These are phyloP conservation scores for Neocloeon triangulifer DNA, from an alignment of 1,140 invertebrate species.

Conservation along the genomic window DNA sequence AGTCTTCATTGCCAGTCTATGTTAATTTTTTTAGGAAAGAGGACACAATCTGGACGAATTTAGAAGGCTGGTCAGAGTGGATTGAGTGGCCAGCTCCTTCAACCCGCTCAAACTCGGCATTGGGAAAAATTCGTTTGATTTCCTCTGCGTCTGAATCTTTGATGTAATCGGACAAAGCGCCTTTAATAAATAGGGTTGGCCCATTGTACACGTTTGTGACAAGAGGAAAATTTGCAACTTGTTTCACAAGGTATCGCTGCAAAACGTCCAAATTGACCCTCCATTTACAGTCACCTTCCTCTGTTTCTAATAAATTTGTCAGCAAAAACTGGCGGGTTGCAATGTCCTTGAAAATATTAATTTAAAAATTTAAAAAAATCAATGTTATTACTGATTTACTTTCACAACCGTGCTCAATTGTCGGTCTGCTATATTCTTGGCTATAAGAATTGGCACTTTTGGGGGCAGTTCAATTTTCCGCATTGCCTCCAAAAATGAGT, in stretches of 20 bases:
- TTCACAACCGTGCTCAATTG: constrained; percentile 21
- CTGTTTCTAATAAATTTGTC: constrained; percentile 45
- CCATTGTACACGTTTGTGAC: constrained; percentile 30
- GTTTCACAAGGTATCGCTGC: constrained; percentile 31
- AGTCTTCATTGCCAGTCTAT: too few relatives aligned
- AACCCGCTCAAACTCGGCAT: constrained; percentile 46
- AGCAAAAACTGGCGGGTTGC: constrained; percentile 40
- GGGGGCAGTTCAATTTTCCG: constrained; percentile 26
- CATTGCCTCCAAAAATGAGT: constrained; percentile 40
- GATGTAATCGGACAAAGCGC: constrained; percentile 54
- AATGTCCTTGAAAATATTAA: constrained; percentile 17
- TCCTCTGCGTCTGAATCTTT: constrained; percentile 36
- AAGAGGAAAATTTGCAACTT: constrained; percentile 38
- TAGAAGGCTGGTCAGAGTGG: constrained; percentile 66
- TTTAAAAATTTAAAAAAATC: not conserved
- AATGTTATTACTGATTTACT: constrained; percentile 16
- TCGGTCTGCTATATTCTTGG: constrained; percentile 29
- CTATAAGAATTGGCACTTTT: constrained; percentile 35
- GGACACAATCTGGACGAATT: constrained; percentile 36
- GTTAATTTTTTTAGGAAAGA: too few relatives aligned
- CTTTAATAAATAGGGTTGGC: constrained; percentile 61
- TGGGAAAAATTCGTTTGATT: constrained; percentile 54
- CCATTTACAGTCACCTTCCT: constrained; percentile 39
- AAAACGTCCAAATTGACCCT: constrained; percentile 48
- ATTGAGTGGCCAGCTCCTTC: constrained; percentile 74